Evolutionary conservation across 2,888 invertebrate species (phyloP), one percentile per base, ranked within the genome.

Genomic region (Stramonita haemastoma): DNA sequence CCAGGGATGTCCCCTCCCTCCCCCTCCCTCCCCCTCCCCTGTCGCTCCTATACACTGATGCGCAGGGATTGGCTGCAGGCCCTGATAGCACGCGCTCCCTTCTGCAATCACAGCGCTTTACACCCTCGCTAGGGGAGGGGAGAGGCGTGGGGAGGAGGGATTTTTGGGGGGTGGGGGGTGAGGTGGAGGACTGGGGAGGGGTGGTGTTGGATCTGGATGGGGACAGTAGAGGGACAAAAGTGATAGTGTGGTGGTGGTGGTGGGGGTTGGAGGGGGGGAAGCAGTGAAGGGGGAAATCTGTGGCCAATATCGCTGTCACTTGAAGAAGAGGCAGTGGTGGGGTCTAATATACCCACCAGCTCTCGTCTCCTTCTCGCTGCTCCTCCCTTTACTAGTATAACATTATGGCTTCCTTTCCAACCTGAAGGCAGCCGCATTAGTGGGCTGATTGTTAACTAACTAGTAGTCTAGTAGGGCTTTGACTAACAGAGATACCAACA

Each of bases 61-160:
- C 86, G 86, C 86, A 15, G 73, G 85, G 89, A 89, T 89, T 89
- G 89, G 89, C 89, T 56, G 89, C 70, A 29, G 29, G 26, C 46
- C 73, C 85, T 73, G 89, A 60, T 34, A 70, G 85, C 85, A 66
- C 85, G 85, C 60, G 85, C 89, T n/a, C 26, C 84, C 32, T 89
- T 89, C 85, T 89, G 85, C 89, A 89, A 89, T 89, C 89, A 89
- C 89, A 84, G 85, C 85, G 46, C 83, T 86, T 32, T 29, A 57
- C 84, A 84, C 87, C 46, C 46, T 8, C 46, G 4, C 46, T 8
- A 29, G 36, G 60, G n/a, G 34, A 88, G 34, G 17, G 84, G 88
- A 70, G 87, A 19, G 34, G 29, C n/a, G 29, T 5, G 17, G 1
- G 34, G 1, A 26, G 26, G 36, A 29, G 29, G n/a, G 60, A 29